Evolutionary conservation across 2,797 vertebrate genomes (phyloP).

Genomic region (Tokudaia tokunoshimensis): DNA sequence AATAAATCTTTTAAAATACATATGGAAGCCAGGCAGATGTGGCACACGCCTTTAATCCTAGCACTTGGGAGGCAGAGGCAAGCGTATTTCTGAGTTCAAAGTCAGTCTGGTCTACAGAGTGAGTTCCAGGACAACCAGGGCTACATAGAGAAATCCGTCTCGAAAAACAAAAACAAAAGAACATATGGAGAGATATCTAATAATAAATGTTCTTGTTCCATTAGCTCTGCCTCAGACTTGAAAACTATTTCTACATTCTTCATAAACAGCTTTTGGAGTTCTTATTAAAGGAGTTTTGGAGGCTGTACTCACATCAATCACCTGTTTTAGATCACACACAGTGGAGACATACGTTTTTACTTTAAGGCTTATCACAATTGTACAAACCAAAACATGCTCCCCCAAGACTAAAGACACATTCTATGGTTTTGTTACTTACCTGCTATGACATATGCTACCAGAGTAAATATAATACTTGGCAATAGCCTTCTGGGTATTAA

Average conservation of each 20-base stretch:
- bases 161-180: no score
- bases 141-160: no score
- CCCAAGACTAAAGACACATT: background rate
- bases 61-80: no score
- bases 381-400: background rate
- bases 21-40: no score
- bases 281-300: background rate
- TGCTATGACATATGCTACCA: slow-evolving; percentile 91
- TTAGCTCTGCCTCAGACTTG: background rate
- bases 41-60: no score
- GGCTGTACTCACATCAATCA: background rate
- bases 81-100: no score
- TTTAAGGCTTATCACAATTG: background rate
- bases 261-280: slow-evolving; percentile 3
- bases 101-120: no score
- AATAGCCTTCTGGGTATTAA: slow-evolving; percentile 92
- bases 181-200: no score
- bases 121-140: no score
- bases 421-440: slow-evolving; percentile 80
- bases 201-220: background rate
- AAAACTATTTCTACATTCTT: background rate
- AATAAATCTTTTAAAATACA: background rate
- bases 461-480: slow-evolving; percentile 91
- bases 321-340: background rate
- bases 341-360: background rate